Evolutionary conservation across 1,140 invertebrate genomes (phyloP).

Genomic region (Achroia grisella): DNA sequence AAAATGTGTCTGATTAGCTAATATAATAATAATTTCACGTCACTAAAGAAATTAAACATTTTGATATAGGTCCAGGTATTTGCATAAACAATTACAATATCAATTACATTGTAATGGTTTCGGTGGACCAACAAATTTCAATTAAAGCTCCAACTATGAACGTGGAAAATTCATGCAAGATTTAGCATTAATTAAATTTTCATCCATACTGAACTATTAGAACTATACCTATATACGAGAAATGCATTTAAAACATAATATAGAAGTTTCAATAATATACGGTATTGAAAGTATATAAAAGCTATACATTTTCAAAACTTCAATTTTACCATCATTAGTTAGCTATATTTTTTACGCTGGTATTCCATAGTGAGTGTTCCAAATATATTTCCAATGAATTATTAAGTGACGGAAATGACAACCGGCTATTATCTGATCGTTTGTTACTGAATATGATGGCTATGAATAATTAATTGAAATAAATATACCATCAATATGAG

Average conservation of each 20-base stretch:
- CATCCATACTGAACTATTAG: conserved; percentile 8
- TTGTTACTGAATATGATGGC: background rate
- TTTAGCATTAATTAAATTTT: conserved; percentile 24
- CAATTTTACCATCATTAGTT: too few species aligned
- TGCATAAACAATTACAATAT: conserved; percentile 38
- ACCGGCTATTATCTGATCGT: background rate
- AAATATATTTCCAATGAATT: background rate
- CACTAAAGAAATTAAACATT: background rate
- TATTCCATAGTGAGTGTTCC: too few species aligned
- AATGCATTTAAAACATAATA: too few species aligned
- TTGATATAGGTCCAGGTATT: conserved; percentile 4
- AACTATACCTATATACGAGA: too few species aligned
- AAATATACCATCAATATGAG: too few species aligned
- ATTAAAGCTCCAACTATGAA: conserved; percentile 35
- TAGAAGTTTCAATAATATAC: too few species aligned
- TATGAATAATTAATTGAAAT: background rate
- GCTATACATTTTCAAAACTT: too few species aligned
- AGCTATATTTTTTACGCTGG: too few species aligned
- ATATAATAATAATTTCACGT: too few species aligned
- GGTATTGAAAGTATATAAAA: too few species aligned
- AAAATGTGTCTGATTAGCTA: too few species aligned
- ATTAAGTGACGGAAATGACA: conserved; percentile 1
- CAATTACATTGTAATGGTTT: conserved; percentile 36
- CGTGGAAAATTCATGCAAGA: conserved; percentile 30
- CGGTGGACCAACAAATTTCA: conserved; percentile 33